Base-by-base conservation (phyloP, 2,888 invertebrate species). In the Steinernema scapterisci region DNA sequence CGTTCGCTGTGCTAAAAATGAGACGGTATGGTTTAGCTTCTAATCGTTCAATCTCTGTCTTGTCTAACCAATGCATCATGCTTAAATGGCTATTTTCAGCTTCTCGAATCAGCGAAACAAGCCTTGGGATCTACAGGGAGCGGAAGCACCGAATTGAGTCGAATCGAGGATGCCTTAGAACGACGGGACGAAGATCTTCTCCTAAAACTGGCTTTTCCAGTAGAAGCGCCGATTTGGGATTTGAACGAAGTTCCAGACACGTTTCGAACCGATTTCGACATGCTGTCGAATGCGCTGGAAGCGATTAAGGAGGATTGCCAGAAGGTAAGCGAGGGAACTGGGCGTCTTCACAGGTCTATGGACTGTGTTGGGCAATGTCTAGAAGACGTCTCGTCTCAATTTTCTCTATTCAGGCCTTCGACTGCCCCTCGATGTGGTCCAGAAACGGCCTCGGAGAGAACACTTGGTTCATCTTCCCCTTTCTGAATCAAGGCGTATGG, bases 401-500 rank as follows among this genome's bases (percentile, higher is more conserved):
- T n/a, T n/a, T n/a, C 48, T 0, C 44, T 16, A 56, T 76, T 72
- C 21, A 76, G 76, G 76, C 74, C 0, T 71, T 76, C 21, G 71
- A 75, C 44, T 75, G 74, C 25, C 43, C 76, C 3, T 44, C 74
- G 70, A 44, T 77, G 46, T 77, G 77, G 77, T 31, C 27, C 7
- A 52, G 77, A 16, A 78, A 78, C 52, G 78, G 78, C 25, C 56
- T 78, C 19, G 70, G 45, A 1, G 21, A 38, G 19, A 63, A 56
- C 43, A 72, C 70, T 1, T 79, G 79, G 79, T 77, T 73, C 70
- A 73, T 77, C n/a, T 79, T 70, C 56, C 71, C 75, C 0, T 54
- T 79, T 21, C 7, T 79, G 3, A 79, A 79, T 43, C 77, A 80
- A 63, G 79, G 79, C 19, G 71, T 38, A 11, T 79, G 79, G 79